Percentiles rank a stretch among this genome's conserved stretches.
Conservation (phyloP, 1,140 invertebrate species). For the Cotesia chilonis region DNA sequence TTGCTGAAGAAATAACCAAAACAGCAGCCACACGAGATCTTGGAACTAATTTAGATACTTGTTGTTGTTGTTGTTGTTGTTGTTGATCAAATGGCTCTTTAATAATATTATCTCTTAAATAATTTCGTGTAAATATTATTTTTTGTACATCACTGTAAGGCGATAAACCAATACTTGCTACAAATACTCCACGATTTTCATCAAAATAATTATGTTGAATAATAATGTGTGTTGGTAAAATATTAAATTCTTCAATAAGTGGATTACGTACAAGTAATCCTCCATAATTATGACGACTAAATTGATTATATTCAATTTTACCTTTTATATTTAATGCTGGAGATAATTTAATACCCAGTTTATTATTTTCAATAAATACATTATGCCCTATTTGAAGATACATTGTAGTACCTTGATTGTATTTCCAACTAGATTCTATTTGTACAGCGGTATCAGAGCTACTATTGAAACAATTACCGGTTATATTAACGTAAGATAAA, state of each 20-base stretch:
- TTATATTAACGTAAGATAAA: constrained; percentile 83
- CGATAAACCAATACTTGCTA: constrained; percentile 85
- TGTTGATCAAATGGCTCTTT: constrained; percentile 82
- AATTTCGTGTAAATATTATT: constrained; percentile 88
- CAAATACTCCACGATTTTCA: constrained; percentile 86
- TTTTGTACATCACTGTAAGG: constrained; percentile 84
- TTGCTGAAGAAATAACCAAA: constrained; percentile 88
- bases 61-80: constrained; percentile 60
- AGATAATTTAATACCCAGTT: constrained; percentile 79
- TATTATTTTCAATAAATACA: constrained; percentile 78
- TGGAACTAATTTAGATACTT: constrained; percentile 78
- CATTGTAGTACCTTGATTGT: constrained; percentile 66
- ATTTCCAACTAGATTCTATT: constrained; percentile 81
- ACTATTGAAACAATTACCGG: constrained; percentile 83
- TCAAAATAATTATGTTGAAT: constrained; percentile 91
- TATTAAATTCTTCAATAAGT: constrained; percentile 75
- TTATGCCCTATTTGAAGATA: constrained; percentile 88
- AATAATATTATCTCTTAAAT: constrained; percentile 85
- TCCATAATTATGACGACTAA: constrained; percentile 82
- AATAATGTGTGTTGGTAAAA: constrained; percentile 73
- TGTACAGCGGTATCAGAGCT: constrained; percentile 80
- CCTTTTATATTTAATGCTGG: constrained; percentile 86
- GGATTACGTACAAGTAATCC: constrained; percentile 88
- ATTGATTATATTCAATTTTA: constrained; percentile 87
- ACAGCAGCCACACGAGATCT: constrained; percentile 89